These are phyloP conservation scores for Ceramica pisi DNA, from an alignment of 2,888 invertebrate genomes.

Conservation along the genomic window DNA sequence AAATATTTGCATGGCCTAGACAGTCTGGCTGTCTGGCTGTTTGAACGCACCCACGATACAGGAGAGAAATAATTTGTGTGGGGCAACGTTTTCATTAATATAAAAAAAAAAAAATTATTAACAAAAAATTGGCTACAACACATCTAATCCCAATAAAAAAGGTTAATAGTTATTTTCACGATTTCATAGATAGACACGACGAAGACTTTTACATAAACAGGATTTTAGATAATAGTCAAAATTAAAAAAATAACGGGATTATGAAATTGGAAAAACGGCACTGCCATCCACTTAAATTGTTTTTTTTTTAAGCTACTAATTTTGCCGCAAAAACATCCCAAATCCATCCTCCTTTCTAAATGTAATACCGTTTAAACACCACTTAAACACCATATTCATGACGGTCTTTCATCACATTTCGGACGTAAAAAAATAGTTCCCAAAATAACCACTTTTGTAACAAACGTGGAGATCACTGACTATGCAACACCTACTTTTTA, in stretches of 20 bases:
- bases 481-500: constrained; percentile 65
- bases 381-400: constrained; percentile 13
- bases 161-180: no score
- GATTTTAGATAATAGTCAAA: no score
- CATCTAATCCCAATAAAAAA: no score
- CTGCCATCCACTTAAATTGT: background rate
- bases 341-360: background rate
- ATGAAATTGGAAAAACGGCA: background rate
- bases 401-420: constrained; percentile 32
- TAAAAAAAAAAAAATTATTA: no score
- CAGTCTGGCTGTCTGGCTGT: no score
- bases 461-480: constrained; percentile 49
- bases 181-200: no score
- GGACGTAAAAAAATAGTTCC: constrained; percentile 54
- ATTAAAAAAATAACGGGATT: background rate
- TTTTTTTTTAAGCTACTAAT: background rate
- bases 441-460: constrained; percentile 56
- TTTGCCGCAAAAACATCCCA: background rate
- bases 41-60: no score
- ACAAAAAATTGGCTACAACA: no score
- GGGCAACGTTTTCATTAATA: no score
- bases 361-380: background rate
- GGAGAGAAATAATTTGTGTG: no score
- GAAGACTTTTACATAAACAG: no score
- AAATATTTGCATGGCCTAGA: no score